Evolutionary conservation across 2,797 vertebrate species (phyloP).

Genomic region (Typhlichthys subterraneus): DNA sequence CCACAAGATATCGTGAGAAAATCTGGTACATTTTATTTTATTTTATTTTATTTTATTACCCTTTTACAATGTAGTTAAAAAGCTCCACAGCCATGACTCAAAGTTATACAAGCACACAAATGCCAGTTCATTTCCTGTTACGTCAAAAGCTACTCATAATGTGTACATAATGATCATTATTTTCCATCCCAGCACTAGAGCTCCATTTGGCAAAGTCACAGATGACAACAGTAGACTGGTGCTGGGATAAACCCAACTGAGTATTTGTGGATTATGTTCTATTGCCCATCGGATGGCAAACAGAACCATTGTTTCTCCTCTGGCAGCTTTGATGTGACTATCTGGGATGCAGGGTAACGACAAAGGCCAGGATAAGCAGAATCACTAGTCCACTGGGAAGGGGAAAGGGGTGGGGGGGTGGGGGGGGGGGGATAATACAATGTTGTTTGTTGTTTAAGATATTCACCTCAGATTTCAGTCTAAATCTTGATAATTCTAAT

Average conservation of each 20-base stretch:
- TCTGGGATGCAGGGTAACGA: slow-evolving; percentile 66
- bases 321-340: slow-evolving; percentile 48
- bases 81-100: background rate
- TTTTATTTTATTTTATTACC: background rate
- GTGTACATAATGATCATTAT: slow-evolving; percentile 22
- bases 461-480: background rate
- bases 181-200: slow-evolving; percentile 39
- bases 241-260: slow-evolving; percentile 35
- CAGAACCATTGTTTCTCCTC: slow-evolving; percentile 49
- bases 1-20: background rate
- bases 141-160: background rate
- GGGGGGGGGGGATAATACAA: background rate
- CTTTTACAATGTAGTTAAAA: slow-evolving; percentile 2
- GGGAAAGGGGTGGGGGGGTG: background rate
- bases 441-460: background rate
- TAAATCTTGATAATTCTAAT: background rate
- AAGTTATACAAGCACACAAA: background rate
- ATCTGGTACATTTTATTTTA: background rate
- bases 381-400: slow-evolving; percentile 5
- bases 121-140: background rate
- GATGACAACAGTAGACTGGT: slow-evolving; percentile 35
- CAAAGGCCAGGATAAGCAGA: slow-evolving; percentile 45
- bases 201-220: slow-evolving; percentile 41
- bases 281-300: slow-evolving; percentile 42
- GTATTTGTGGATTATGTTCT: slow-evolving; percentile 49